Conservation (phyloP, 2,797 vertebrate genomes). For the Todus mexicanus region DNA sequence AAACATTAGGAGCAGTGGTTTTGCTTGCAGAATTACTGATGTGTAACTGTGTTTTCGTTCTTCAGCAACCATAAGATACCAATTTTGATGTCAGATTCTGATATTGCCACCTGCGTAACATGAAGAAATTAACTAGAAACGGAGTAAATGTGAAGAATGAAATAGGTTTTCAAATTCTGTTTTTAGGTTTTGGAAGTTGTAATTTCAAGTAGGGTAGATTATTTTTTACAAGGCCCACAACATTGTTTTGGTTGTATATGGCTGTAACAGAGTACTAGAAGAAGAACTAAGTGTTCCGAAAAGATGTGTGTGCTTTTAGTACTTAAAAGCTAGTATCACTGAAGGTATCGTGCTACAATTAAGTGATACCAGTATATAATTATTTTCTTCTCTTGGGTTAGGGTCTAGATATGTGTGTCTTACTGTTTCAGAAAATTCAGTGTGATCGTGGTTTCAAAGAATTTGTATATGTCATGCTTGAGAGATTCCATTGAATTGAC, state of each 20-base stretch:
- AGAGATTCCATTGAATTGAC: background rate
- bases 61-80: background rate
- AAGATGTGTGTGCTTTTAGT: background rate
- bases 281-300: background rate
- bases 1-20: background rate
- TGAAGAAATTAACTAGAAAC: background rate
- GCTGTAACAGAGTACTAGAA: background rate
- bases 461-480: background rate
- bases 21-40: background rate
- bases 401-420: background rate
- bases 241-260: background rate
- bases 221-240: background rate
- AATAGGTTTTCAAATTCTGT: background rate
- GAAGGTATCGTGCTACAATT: background rate
- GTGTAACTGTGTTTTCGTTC: background rate
- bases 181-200: background rate
- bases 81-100: background rate
- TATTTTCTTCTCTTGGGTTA: background rate
- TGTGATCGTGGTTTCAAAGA: background rate
- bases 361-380: background rate
- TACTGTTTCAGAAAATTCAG: background rate
- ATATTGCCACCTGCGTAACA: background rate
- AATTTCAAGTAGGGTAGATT: background rate
- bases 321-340: background rate
- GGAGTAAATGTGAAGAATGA: background rate